Evolutionary conservation across 2,888 invertebrate species (phyloP), one percentile per base, ranked within the genome.

Genomic region (Galeopsomyia nigrocyanea): DNA sequence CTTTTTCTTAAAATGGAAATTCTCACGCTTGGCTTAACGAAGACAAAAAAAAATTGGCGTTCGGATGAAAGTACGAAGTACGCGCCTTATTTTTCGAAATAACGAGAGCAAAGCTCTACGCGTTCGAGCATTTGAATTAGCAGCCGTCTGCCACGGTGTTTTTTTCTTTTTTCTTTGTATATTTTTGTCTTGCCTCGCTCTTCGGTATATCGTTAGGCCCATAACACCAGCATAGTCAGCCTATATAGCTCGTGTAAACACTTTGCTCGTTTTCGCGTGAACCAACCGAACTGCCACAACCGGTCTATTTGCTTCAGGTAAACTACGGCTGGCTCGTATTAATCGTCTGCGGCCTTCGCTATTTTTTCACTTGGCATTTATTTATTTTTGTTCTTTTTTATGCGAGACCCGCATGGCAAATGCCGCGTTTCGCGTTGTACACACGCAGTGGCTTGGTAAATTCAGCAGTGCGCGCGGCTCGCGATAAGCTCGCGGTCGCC

Each of bases 251-350:
- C n/a, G n/a, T n/a, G n/a, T n/a, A n/a, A n/a, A n/a, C n/a, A 26
- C 5, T 26, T 26, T 26, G 26, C 26, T 26, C 26, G 26, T 26
- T 26, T 26, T 26, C 26, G 26, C 26, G 26, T 26, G 26, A 26
- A 5, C 26, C 26, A 26, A 26, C 26, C 26, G 26, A 26, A 5
- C 5, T 2, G 26, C 26, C 26, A 1, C 39, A 7, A 46, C 64
- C 26, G 46, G 53, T 55, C 61, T 53, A 55, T 61, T 68, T 61
- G 26, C 26, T 53, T 17, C 68, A 56, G 57, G 63, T 26, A 62
- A 63, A 56, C 69, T 56, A 69, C 50, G 69, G 50, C n/a, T 1
- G 39, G 69, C 63, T 63, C 55, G 63, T 63, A 69, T 63, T 62
- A 69, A 63, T 56, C 50, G 56, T 56, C 56, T 53, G 69, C 68